Base-by-base conservation (phyloP, 2,113 vertebrate species). In the Tamias sibiricus region DNA sequence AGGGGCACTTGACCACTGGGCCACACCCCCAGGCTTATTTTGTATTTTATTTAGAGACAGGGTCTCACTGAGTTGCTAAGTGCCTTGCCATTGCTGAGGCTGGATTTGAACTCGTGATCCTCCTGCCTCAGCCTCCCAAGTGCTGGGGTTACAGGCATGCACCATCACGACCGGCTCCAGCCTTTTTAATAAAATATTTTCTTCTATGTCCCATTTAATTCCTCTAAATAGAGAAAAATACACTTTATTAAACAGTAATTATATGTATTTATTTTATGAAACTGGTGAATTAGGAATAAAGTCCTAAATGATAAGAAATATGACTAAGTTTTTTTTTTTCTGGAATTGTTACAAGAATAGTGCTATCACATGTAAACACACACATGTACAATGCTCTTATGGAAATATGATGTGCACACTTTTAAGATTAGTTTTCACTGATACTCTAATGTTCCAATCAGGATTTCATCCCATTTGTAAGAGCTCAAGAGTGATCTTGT, bases 131-230 rank as follows among this genome's bases (percentile, higher is more conserved):
- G n/a, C n/a, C n/a, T n/a, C n/a, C n/a, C n/a, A n/a, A n/a, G n/a
- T n/a, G n/a, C n/a, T n/a, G n/a, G n/a, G n/a, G n/a, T n/a, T n/a
- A n/a, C n/a, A n/a, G n/a, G n/a, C n/a, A n/a, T n/a, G n/a, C n/a
- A n/a, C n/a, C n/a, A n/a, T n/a, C n/a, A n/a, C n/a, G n/a, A n/a
- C n/a, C n/a, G n/a, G n/a, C n/a, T n/a, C 47, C 26, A 81, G 66
- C 74, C 16, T 89, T 96, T 90, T 97, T 87, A 95, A 80, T 85
- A 97, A 95, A 35, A 71, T 79, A 44, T 94, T 90, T 95, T 83
- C 47, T 49, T 95, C 13, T 83, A 10, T 37, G 26, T 87, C 6
- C 22, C 8, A 64, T 93, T 91, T 87, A 87, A 81, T 94, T 96
- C 90, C 81, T 68, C 30, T 42, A 96, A 92, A 40, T 77, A 20